Conservation (phyloP, 2,888 invertebrate genomes). For the Furcula furcula region DNA sequence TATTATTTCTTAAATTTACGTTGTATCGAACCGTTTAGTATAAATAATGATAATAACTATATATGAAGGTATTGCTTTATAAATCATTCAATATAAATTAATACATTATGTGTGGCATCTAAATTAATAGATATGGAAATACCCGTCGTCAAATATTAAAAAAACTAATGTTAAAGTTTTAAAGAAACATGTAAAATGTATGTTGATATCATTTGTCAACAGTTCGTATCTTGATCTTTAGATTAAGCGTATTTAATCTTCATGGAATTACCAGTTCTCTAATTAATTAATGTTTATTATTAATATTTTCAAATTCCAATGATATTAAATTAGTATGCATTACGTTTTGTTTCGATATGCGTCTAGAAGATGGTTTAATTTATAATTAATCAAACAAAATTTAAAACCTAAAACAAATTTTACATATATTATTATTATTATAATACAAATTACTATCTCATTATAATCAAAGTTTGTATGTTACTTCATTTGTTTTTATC, state of each 20-base stretch:
- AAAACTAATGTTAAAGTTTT: neutral
- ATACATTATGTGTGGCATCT: neutral
- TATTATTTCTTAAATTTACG: too few relatives aligned
- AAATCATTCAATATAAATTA: constrained; percentile 3
- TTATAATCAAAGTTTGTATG: too few relatives aligned
- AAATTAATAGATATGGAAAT: neutral
- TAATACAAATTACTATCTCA: too few relatives aligned
- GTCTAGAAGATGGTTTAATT: too few relatives aligned
- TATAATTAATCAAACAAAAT: too few relatives aligned
- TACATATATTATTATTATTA: too few relatives aligned
- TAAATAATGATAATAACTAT: neutral
- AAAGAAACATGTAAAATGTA: neutral
- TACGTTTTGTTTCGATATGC: too few relatives aligned
- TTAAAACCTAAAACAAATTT: too few relatives aligned
- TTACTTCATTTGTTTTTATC: too few relatives aligned
- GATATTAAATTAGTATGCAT: too few relatives aligned
- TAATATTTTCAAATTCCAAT: neutral
- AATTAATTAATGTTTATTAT: neutral
- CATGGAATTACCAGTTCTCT: neutral
- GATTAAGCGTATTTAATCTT: neutral
- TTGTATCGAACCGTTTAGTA: too few relatives aligned
- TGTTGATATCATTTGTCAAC: neutral
- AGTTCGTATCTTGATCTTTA: neutral
- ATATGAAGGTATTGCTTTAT: constrained; percentile 1
- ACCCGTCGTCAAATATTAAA: neutral